Percentiles rank a stretch among this genome's conserved stretches.
These are phyloP conservation scores for Lagria hirta DNA, from an alignment of 2,888 invertebrate genomes.

Conservation along the genomic window DNA sequence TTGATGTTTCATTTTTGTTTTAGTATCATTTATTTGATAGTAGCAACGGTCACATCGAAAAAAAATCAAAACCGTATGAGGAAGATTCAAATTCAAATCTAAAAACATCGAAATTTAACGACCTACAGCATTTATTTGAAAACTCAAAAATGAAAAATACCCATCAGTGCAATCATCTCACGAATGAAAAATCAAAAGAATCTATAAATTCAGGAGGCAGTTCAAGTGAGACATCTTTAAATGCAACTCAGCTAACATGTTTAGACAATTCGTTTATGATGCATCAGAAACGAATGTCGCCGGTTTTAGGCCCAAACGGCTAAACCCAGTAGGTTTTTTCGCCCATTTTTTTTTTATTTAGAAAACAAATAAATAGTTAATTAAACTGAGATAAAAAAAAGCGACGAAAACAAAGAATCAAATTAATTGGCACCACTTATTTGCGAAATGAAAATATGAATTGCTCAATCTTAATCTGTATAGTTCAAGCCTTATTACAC, in stretches of 20 bases:
- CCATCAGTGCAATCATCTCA: conserved; percentile 36
- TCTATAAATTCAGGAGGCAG: conserved; percentile 9
- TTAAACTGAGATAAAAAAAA: no score
- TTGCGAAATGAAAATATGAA: no score
- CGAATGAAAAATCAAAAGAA: no score
- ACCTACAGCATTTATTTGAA: conserved; percentile 40
- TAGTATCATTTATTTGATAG: conserved; percentile 41
- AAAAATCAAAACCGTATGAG: conserved; percentile 34
- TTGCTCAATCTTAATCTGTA: conserved; percentile 19
- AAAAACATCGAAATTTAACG: conserved; percentile 43
- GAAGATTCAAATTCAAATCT: conserved; percentile 49
- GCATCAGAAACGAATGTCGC: conserved; percentile 41
- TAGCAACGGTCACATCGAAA: conserved; percentile 34
- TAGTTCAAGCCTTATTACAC: conserved; percentile 7
- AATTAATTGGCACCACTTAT: no score
- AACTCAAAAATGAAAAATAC: conserved; percentile 33
- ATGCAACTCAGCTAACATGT: conserved; percentile 9
- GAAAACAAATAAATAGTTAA: conserved; percentile 24
- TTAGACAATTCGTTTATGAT: conserved; percentile 5
- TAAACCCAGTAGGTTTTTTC: conserved; percentile 34
- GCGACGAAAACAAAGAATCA: no score
- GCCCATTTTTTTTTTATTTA: conserved; percentile 27
- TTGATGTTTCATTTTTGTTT: no score
- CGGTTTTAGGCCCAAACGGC: conserved; percentile 50
- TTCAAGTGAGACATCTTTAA: conserved; percentile 9